A percentile compares a stretch with the other conserved stretches of the same genome.
Evolutionary conservation across 2,797 vertebrate species (phyloP).

Genomic region (Emys orbicularis): DNA sequence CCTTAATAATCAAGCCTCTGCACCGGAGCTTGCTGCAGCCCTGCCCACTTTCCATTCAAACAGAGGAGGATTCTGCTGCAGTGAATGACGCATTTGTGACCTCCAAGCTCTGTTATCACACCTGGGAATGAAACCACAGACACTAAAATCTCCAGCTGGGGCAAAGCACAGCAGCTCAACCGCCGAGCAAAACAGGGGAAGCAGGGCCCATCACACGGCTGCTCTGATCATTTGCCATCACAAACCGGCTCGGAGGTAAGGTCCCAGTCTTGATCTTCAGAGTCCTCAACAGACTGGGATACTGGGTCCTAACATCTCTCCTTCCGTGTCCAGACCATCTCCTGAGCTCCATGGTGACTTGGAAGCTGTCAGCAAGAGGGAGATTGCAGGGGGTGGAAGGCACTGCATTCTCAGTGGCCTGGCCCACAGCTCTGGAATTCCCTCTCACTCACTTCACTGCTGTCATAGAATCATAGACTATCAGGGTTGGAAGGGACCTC

Average conservation of each 20-base stretch:
- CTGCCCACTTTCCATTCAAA: neutral
- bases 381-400: neutral
- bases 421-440: neutral
- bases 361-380: neutral
- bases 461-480: too few relatives aligned
- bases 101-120: neutral
- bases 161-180: neutral
- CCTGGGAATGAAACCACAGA: neutral
- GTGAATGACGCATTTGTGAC: neutral
- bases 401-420: too few relatives aligned
- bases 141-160: neutral
- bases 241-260: neutral
- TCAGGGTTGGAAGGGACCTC: too few relatives aligned
- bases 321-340: neutral
- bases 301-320: neutral
- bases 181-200: neutral
- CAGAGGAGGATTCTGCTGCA: neutral
- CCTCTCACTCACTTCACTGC: neutral
- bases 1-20: neutral
- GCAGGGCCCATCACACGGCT: neutral
- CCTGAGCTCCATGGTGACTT: neutral
- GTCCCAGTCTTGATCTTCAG: neutral
- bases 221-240: neutral
- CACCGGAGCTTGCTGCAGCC: neutral
- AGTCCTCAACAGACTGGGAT: neutral